Base-by-base conservation (phyloP, 53 echinoderm and acorn worm species). In the Luidia sarsii region DNA sequence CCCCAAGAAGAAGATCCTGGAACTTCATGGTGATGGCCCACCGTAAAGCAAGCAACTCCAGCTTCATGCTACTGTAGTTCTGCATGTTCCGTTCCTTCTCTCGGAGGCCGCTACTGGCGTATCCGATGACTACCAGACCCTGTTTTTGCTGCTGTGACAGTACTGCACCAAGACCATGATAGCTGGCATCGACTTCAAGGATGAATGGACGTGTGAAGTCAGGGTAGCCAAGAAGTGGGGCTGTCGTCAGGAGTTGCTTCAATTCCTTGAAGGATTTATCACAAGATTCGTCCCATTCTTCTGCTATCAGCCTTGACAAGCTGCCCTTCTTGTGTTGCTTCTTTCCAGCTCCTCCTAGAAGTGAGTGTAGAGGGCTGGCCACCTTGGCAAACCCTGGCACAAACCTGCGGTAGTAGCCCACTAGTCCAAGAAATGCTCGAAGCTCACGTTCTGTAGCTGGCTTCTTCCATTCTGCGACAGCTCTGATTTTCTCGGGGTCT, bases 11-110 rank as follows among this genome's bases (percentile, higher is more conserved):
- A 19, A 90, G 48, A 22, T 89, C 89, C 1, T 84, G 19, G 57
- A 64, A 89, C 64, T 89, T 89, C n/a, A 68, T 61, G 4, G 89
- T 64, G 13, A 84, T 63, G 2, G 89, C 89, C 89, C 84, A 89
- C 46, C 70, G 80, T 15, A 77, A n/a, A 20, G 89, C 89, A 21
- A 79, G 52, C 18, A 89, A 30, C 37, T 89, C 89, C 3, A 85
- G 56, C 45, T 56, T n/a, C n/a, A n/a, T n/a, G n/a, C n/a, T n/a
- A n/a, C n/a, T n/a, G n/a, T n/a, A n/a, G n/a, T n/a, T n/a, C 11
- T 75, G 25, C 83, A 83, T 89, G 62, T 89, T 89, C n/a, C 68
- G 29, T 39, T 89, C 89, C n/a, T 56, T 45, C 23, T 56, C 41
- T 16, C 77, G 48, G 3, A 89, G 64, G 21, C 56, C 61, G 50